Evolutionary conservation across 2,113 vertebrate genomes (phyloP).

Genomic region (Polypterus bichir): DNA sequence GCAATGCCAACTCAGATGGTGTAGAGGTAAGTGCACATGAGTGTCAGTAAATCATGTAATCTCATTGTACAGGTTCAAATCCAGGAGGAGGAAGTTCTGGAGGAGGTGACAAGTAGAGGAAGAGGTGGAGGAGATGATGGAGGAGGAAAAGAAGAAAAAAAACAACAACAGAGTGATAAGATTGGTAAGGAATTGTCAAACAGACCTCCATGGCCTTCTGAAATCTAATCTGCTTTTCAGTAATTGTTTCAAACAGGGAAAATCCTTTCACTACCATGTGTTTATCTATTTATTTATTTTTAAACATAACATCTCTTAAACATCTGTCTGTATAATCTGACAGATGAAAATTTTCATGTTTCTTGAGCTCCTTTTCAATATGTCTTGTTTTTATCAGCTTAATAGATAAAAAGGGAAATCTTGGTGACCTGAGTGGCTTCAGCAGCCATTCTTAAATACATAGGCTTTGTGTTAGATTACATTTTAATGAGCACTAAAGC

Average conservation of each 20-base stretch:
- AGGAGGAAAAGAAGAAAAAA: no score
- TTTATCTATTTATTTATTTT: slow-evolving; percentile 62
- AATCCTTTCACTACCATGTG: slow-evolving; percentile 51
- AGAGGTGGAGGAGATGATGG: no score
- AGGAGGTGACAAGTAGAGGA: no score
- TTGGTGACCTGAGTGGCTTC: slow-evolving; percentile 30
- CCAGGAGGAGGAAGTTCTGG: no score
- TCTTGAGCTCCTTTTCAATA: slow-evolving; percentile 65
- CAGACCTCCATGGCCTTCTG: slow-evolving; percentile 18
- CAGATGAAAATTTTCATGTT: slow-evolving; percentile 72
- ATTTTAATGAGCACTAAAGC: neutral
- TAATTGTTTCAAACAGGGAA: slow-evolving; percentile 30
- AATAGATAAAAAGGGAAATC: slow-evolving; percentile 37
- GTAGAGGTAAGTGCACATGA: no score
- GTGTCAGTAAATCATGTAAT: no score
- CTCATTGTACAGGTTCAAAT: no score
- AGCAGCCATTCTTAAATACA: slow-evolving; percentile 32
- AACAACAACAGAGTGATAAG: neutral
- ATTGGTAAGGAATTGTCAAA: slow-evolving; percentile 20
- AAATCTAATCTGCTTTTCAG: slow-evolving; percentile 33
- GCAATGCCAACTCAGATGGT: no score
- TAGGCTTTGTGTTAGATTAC: neutral
- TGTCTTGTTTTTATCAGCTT: slow-evolving; percentile 62
- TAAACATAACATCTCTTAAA: slow-evolving; percentile 62
- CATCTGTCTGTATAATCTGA: slow-evolving; percentile 76